Evolutionary conservation across 2,888 invertebrate genomes (phyloP).

Genomic region (Apodemia zela): DNA sequence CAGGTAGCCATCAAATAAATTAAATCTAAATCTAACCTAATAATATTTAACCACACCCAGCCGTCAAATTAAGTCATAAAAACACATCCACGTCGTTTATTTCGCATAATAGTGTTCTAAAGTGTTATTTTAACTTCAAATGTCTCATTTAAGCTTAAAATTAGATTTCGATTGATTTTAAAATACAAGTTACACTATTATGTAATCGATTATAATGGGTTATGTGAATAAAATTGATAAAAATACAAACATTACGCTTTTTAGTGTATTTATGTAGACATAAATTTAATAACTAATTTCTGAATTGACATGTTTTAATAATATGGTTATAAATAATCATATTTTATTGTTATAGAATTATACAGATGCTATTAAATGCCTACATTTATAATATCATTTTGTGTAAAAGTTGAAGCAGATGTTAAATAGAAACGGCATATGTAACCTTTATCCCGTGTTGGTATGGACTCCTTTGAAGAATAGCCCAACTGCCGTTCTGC

Average conservation of each 20-base stretch:
- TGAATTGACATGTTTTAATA: background rate
- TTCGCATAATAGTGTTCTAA: background rate
- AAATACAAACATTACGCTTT: background rate
- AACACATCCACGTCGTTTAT: background rate
- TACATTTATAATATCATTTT: too few relatives aligned
- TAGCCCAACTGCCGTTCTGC: too few relatives aligned
- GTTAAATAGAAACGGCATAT: too few relatives aligned
- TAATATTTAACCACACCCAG: background rate
- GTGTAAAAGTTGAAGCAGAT: too few relatives aligned
- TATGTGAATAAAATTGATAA: background rate
- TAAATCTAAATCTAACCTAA: constrained; percentile 7
- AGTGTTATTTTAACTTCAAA: constrained; percentile 3
- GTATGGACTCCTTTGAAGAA: too few relatives aligned
- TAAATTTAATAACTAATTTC: background rate
- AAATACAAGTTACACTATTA: background rate
- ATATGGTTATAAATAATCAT: too few relatives aligned
- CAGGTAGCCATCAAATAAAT: constrained; percentile 7
- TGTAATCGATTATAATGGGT: background rate
- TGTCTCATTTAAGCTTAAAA: constrained; percentile 4
- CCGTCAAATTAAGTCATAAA: constrained; percentile 5
- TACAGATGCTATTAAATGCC: too few relatives aligned
- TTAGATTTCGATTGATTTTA: constrained; percentile 6
- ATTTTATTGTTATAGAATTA: too few relatives aligned
- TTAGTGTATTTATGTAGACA: background rate
- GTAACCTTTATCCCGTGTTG: too few relatives aligned